Base-by-base conservation (phyloP, 2,113 vertebrate species). In the Penelope pileata region DNA sequence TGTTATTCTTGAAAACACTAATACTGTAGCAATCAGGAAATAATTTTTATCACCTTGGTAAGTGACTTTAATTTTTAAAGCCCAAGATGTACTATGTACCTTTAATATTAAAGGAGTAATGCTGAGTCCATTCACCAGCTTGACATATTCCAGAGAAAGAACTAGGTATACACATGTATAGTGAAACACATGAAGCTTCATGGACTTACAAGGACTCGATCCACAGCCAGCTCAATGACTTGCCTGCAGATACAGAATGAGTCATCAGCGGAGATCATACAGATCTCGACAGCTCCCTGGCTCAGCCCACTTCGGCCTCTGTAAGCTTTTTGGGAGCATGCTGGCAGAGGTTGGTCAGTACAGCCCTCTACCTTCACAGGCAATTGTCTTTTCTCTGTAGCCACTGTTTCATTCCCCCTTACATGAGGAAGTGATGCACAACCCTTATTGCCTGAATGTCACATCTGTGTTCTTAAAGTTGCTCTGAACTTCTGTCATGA, bases 171-270 rank as follows among this genome's bases (percentile, higher is more conserved):
- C 23, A 60, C 22, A 34, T 0, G 1, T 16, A 29, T 50, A 80
- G 6, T 45, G 38, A 50, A 90, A 56, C 0, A 1, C 36, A 62
- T 0, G 1, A 79, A 60, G 34, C 36, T 51, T 56, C 15, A 21
- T 16, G 29, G 38, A 68, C 60, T 83, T 93, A 42, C 43, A 70
- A 84, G 18, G 56, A 58, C 58, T 75, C 62, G 24, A 91, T 53
- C 16, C 17, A 58, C n/a, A 87, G 30, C 34, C 29, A 66, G 16
- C 21, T 42, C 63, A 1, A 5, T n/a, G 6, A 68, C 30, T 27
- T 85, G 38, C 18, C 17, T 69, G 58, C 19, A 72, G 22, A 69
- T 45, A 23, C 2, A 47, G 72, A 62, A 54, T 34, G 18, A 75
- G 16, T 40, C 54, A n/a, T 17, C 27, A 58, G 53, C 26, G 19